These are phyloP conservation scores for Bos javanicus DNA, from an alignment of 2,113 vertebrate species.

Conservation along the genomic window DNA sequence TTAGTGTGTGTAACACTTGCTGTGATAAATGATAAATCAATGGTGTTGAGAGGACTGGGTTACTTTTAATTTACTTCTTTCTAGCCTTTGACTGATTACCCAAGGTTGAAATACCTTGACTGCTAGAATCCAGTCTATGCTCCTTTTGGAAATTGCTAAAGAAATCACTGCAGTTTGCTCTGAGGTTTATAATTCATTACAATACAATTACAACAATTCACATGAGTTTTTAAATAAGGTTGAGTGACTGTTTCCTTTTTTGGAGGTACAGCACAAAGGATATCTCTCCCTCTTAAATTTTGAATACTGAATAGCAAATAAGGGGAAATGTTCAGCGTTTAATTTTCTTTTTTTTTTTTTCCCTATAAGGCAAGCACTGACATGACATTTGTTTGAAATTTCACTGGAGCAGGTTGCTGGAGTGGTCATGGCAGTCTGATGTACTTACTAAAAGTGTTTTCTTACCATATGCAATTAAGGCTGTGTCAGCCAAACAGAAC, in stretches of 20 bases:
- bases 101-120: background rate
- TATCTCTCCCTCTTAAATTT: background rate
- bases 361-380: background rate
- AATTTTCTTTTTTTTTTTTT: background rate
- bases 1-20: background rate
- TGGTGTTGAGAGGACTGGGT: background rate
- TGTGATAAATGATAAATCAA: background rate
- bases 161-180: background rate
- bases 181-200: background rate
- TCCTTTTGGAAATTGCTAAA: background rate
- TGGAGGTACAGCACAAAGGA: background rate
- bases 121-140: background rate
- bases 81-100: background rate
- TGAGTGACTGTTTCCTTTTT: conserved; percentile 8
- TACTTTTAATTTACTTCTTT: conserved; percentile 30
- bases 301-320: background rate
- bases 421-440: background rate
- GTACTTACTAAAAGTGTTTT: conserved; percentile 12
- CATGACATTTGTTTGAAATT: background rate
- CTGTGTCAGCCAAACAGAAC: background rate
- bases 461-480: conserved; percentile 26
- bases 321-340: background rate
- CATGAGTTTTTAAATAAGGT: background rate
- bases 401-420: background rate
- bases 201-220: background rate